phyloP scores from a whole-genome alignment of 2,113 vertebrate genomes.

The Carlito syrichta region DNA sequence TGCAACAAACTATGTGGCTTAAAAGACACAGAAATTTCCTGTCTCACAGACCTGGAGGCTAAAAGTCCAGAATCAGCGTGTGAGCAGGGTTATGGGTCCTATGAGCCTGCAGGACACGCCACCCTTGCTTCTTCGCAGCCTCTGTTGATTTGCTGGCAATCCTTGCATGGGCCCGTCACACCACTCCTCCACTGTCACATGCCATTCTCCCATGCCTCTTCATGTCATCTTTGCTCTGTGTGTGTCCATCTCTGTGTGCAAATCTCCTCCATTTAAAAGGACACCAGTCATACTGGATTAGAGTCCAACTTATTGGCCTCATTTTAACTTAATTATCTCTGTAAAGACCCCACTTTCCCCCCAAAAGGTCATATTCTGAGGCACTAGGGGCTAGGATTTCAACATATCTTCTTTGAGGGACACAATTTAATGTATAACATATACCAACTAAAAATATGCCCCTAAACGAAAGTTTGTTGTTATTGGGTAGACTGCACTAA shows the following conservation, averaged over 20 bases:
- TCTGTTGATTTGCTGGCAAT: background rate
- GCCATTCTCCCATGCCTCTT: background rate
- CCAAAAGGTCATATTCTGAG: background rate
- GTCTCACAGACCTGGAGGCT: background rate
- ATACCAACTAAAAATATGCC: background rate
- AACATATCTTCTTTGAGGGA: background rate
- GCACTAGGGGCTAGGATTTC: background rate
- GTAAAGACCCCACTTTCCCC: background rate
- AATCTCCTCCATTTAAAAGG: background rate
- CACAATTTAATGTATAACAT: background rate
- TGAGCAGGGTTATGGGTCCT: background rate
- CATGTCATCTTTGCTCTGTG: background rate
- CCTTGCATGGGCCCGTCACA: no score
- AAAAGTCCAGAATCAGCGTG: background rate
- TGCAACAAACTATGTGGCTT: background rate
- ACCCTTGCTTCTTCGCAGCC: background rate
- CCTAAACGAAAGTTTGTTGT: background rate
- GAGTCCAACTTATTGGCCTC: background rate
- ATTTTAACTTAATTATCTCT: background rate
- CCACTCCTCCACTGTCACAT: background rate
- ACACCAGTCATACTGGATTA: background rate
- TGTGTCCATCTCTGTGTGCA: background rate
- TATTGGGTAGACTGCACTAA: background rate
- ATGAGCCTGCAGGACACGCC: accelerated
- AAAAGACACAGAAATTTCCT: background rate